phyloP scores from a whole-genome alignment of 2,888 invertebrate species.

The Agrochola circellaris region DNA sequence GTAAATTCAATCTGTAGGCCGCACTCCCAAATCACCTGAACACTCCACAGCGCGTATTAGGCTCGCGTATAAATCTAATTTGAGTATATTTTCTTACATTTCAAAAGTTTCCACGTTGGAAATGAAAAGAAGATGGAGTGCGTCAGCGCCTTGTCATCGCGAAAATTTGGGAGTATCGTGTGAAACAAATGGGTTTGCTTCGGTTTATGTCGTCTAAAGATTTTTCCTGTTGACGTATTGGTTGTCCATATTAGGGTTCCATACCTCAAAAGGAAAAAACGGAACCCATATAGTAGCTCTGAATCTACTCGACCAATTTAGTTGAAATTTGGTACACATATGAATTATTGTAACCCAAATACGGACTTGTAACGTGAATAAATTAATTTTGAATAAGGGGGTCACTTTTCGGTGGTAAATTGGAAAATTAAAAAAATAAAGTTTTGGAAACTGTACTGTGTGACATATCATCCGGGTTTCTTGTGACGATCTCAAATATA shows the following conservation, averaged over 20 bases:
- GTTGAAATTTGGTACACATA: too few species aligned
- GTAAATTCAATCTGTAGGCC: constrained; percentile 88
- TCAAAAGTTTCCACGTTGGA: constrained; percentile 76
- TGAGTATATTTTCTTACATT: constrained; percentile 84
- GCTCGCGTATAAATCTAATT: constrained; percentile 85
- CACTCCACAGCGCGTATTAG: constrained; percentile 83
- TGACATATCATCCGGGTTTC: too few species aligned
- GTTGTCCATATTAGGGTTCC: background rate
- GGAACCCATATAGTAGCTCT: too few species aligned
- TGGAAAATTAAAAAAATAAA: too few species aligned
- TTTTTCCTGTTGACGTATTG: background rate
- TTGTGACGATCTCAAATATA: too few species aligned
- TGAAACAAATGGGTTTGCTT: constrained; percentile 48
- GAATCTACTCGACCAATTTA: too few species aligned
- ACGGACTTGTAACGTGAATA: too few species aligned
- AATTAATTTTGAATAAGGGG: too few species aligned
- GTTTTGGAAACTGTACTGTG: too few species aligned
- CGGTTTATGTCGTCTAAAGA: constrained; percentile 16
- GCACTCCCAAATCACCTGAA: constrained; percentile 89
- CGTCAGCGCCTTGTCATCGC: constrained; percentile 46
- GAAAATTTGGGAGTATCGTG: constrained; percentile 46
- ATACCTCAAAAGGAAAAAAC: too few species aligned
- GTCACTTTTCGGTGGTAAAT: too few species aligned
- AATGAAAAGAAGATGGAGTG: constrained; percentile 57
- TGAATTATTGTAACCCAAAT: too few species aligned